Conservation (phyloP, 2,888 invertebrate species). For the Diadegma fenestrale region DNA sequence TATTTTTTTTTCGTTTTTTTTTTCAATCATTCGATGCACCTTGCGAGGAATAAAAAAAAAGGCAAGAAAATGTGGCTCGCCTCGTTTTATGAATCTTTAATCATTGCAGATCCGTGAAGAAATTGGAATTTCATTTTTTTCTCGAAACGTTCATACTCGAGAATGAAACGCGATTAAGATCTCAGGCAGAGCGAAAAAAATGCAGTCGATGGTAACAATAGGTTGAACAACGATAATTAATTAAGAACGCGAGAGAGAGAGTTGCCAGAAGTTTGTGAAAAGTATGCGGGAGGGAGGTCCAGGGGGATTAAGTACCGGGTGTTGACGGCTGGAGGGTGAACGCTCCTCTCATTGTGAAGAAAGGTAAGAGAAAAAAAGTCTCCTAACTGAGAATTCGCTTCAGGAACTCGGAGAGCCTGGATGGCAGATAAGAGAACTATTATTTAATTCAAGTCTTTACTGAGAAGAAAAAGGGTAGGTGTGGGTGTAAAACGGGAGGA, state of each 20-base stretch:
- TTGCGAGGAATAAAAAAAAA: background rate
- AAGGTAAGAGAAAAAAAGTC: conserved; percentile 24
- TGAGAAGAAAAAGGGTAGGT: conserved; percentile 1
- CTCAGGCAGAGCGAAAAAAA: background rate
- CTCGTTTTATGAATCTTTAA: background rate
- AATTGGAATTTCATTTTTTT: background rate
- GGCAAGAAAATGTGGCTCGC: background rate
- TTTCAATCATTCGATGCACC: background rate
- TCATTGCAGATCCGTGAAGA: background rate
- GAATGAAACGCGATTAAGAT: conserved; percentile 30
- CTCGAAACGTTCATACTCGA: background rate
- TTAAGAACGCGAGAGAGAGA: conserved; percentile 39
- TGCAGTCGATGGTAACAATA: conserved; percentile 41
- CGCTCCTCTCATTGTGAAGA: conserved; percentile 14
- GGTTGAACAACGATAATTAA: conserved; percentile 53
- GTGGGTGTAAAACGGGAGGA: background rate
- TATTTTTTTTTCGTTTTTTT: background rate
- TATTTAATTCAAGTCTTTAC: conserved; percentile 74
- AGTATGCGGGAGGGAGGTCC: background rate
- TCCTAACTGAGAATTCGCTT: conserved; percentile 33
- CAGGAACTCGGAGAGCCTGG: conserved; percentile 1
- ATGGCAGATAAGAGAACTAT: conserved; percentile 60
- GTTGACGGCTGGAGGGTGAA: conserved; percentile 15
- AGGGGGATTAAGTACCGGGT: conserved; percentile 29
- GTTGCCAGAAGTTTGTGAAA: conserved; percentile 12